Conservation (phyloP, 2,113 vertebrate genomes). For the Myrmecophaga tridactyla region DNA sequence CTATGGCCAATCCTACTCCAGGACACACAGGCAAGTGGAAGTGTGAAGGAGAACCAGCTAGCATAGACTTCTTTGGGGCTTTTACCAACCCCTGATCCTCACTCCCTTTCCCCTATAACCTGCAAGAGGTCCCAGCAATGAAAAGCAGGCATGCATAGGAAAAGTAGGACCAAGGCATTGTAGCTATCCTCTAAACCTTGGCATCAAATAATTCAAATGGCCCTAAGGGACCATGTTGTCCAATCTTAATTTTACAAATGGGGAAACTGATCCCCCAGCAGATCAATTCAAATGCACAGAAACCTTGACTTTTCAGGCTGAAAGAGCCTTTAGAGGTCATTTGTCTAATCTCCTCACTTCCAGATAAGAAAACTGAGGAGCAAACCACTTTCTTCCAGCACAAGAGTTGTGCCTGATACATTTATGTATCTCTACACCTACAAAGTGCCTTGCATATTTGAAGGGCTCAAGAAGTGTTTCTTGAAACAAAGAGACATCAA, state of each 20-base stretch:
- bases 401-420: background rate
- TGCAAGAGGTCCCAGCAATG: background rate
- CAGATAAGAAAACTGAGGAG: background rate
- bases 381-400: background rate
- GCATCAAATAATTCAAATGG: background rate
- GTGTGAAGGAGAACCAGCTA: background rate
- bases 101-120: background rate
- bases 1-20: background rate
- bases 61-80: background rate
- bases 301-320: background rate
- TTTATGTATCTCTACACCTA: background rate
- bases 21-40: background rate
- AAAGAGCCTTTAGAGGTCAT: background rate
- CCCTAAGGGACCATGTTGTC: background rate
- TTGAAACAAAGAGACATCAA: background rate
- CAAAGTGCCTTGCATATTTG: background rate
- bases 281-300: background rate
- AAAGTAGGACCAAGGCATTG: background rate
- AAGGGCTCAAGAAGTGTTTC: background rate
- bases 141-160: background rate
- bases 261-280: background rate
- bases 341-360: background rate
- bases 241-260: conserved; percentile 14
- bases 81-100: background rate
- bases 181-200: background rate